These are phyloP conservation scores for Patagioenas fasciata DNA, from an alignment of 2,113 vertebrate genomes.

Conservation along the genomic window DNA sequence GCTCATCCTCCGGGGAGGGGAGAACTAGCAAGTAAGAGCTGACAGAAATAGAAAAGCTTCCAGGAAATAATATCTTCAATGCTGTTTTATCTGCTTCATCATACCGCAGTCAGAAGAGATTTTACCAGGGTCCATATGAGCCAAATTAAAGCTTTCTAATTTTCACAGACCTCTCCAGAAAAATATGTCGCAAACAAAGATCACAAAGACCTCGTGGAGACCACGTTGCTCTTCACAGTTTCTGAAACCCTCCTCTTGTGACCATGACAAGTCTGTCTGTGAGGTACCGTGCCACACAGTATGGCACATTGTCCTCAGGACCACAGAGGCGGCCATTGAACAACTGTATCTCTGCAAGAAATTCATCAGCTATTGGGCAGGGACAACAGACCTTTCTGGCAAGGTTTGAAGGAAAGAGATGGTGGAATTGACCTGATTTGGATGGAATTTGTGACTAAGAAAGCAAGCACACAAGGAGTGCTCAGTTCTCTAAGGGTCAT, in stretches of 20 bases:
- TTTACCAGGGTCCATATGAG: neutral
- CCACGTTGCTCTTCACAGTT: neutral
- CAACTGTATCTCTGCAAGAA: neutral
- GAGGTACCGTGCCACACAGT: neutral
- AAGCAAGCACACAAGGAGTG: neutral
- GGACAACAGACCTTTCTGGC: neutral
- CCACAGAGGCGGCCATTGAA: neutral
- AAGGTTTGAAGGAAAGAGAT: neutral
- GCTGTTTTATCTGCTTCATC: constrained; percentile 51
- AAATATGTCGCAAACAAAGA: fast-evolving
- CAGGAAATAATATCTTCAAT: constrained; percentile 49
- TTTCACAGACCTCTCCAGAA: neutral
- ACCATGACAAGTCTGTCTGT: neutral
- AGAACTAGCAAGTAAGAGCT: constrained; percentile 31
- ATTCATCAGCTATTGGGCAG: neutral
- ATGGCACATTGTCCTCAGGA: neutral
- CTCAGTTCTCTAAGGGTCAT: neutral
- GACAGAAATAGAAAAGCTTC: constrained; percentile 65
- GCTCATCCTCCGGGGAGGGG: constrained; percentile 35
- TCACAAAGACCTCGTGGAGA: fast-evolving
- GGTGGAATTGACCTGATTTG: fast-evolving
- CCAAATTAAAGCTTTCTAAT: neutral
- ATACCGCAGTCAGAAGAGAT: neutral
- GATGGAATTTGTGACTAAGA: neutral
- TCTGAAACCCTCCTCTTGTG: neutral